Base-by-base conservation (phyloP, 2,888 invertebrate species). In the Lamellibrachia satsuma region DNA sequence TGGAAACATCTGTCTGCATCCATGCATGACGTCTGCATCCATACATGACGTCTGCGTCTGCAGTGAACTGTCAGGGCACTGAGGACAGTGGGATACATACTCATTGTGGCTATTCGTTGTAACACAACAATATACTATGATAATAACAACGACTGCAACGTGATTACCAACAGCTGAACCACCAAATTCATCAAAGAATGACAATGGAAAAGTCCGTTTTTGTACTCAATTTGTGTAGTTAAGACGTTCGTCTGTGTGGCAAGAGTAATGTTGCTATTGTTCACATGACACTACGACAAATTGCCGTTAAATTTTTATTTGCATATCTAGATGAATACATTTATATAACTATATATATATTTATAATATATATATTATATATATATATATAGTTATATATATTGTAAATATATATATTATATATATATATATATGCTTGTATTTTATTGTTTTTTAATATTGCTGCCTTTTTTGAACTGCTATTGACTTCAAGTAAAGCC, bases 381-480 rank as follows among this genome's bases (percentile, higher is more conserved):
- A 75, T 75, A 22, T 75, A n/a, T n/a, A 15, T 75, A 75, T 75
- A n/a, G n/a, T n/a, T n/a, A n/a, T n/a, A n/a, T n/a, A n/a, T n/a
- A n/a, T n/a, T n/a, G 22, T 22, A 22, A 6, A 22, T 75, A 75
- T 75, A 22, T 75, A n/a, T n/a, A 15, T 75, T 75, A 39, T 39
- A 39, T 39, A 39, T 75, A 75, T 75, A 75, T 75, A 75, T 57
- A 57, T 57, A 57, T 57, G 57, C 15, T 22, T 75, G n/a, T 75
- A 75, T 75, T n/a, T 75, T 6, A 4, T 75, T 75, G 75, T 75
- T 15, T 57, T 57, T 75, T 75, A 22, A 75, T 4, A 75, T 75
- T 75, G 75, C 75, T 75, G 75, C 75, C 75, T 75, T 75, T 75
- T 75, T 75, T 11, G 15, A 75, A 75, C 75, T 75, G 75, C 75